phyloP scores from a whole-genome alignment of 2,888 invertebrate genomes.

The Noctua pronuba region DNA sequence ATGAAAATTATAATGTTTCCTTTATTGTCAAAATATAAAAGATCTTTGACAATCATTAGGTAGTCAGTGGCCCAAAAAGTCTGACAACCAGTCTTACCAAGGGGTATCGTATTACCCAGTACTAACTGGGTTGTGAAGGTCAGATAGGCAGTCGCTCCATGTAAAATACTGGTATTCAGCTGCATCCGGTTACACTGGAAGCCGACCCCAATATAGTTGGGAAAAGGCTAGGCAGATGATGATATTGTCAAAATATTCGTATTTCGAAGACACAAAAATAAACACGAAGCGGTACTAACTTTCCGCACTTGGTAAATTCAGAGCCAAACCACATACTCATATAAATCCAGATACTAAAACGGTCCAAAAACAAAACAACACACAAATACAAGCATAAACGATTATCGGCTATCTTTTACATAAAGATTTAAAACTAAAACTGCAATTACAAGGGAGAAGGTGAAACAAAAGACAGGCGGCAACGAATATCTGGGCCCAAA shows the following conservation, averaged over 20 bases:
- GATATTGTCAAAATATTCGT: neutral
- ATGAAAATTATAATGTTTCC: too few relatives aligned
- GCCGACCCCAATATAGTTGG: too few relatives aligned
- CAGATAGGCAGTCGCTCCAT: too few relatives aligned
- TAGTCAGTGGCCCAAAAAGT: too few relatives aligned
- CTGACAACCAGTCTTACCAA: too few relatives aligned
- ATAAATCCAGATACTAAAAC: neutral
- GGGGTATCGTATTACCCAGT: too few relatives aligned
- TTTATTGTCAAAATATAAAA: neutral
- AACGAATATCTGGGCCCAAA: conserved; percentile 69
- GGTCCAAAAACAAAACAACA: neutral
- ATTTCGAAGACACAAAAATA: conserved; percentile 5
- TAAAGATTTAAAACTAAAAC: conserved; percentile 70
- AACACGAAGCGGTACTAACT: conserved; percentile 3
- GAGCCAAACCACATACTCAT: neutral
- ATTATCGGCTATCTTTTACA: conserved; percentile 48
- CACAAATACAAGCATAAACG: conserved; percentile 22
- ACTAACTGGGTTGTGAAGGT: too few relatives aligned
- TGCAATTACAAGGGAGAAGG: conserved; percentile 65
- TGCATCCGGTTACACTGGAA: too few relatives aligned
- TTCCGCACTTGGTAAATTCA: neutral
- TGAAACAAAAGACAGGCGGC: conserved; percentile 67
- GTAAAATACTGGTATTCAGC: too few relatives aligned
- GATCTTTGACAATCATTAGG: too few relatives aligned
- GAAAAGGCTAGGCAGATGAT: too few relatives aligned